Evolutionary conservation across 1,140 invertebrate genomes (phyloP), one percentile per base, ranked within the genome.

Genomic region (Drosophila persimilis): DNA sequence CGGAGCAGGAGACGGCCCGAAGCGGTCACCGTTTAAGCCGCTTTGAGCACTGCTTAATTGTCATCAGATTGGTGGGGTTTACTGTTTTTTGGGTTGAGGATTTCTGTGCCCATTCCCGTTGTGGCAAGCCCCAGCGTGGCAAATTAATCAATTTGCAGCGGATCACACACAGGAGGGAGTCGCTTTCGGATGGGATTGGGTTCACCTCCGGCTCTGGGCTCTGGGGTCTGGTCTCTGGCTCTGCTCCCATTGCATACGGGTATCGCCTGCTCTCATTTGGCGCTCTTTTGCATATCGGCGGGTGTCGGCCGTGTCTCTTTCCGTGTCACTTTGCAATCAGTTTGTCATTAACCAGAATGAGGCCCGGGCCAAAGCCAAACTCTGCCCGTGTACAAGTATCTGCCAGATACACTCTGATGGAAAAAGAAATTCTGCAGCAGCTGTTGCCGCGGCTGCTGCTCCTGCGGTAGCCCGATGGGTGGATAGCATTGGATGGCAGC

Each of bases 71-170:
- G 78, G 62, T 39, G 56, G 52, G 57, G 53, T 55, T 81, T 76
- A 50, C 35, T 39, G 24, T 66, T 8, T 35, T 52, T 55, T 29
- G 46, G 20, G 22, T 35, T 48, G 31, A 8, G 35, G 22, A n/a
- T 43, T 62, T 29, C 54, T 31, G 56, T 83, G 78, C 66, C 74
- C 35, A 45, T 83, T 83, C 66, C 74, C 74, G 79, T 74, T 81
- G 74, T 47, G 55, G 59, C 79, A 74, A 65, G 59, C 61, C 35
- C 26, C 2, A 54, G 60, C 77, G 79, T 78, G 64, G 70, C 80
- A 56, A 84, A 84, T 79, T 84, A 79, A 84, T 84, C 72, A 83
- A 84, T 84, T 83, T 84, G 71, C 75, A 63, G 76, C 70, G 45
- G 45, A 69, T 66, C 62, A 39, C 24, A 26, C 24, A 26, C 52